phyloP scores from a whole-genome alignment of 2,797 vertebrate species.

The Macroramphosus scolopax region DNA sequence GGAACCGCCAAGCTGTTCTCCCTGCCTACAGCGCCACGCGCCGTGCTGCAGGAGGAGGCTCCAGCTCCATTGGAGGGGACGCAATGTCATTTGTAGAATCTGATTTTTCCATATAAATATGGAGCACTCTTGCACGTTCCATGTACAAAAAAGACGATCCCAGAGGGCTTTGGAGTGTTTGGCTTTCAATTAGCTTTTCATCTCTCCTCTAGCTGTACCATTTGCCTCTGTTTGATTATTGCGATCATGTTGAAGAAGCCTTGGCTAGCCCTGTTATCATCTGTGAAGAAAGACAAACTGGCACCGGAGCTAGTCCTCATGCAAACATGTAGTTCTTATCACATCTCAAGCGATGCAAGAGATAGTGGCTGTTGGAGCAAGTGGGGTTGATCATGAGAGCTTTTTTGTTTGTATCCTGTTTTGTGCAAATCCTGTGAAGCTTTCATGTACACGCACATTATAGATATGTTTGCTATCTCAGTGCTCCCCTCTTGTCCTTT shows the following conservation, averaged over 20 bases:
- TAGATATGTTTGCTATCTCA: not conserved
- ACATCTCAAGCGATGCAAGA: slow-evolving; percentile 20
- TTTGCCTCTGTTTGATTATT: slow-evolving; percentile 54
- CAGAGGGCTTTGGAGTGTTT: slow-evolving; percentile 58
- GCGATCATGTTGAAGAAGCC: slow-evolving; percentile 26
- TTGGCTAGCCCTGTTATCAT: slow-evolving; percentile 32
- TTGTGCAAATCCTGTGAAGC: no score
- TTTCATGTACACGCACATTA: not conserved
- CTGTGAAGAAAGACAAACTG: slow-evolving; percentile 19
- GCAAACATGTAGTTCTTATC: slow-evolving; percentile 24
- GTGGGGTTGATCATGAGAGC: not conserved
- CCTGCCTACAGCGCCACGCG: slow-evolving; percentile 67
- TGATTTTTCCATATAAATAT: slow-evolving; percentile 62
- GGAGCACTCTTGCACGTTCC: slow-evolving; percentile 60
- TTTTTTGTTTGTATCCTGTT: no score
- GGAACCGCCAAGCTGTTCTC: slow-evolving; percentile 80
- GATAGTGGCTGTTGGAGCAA: not conserved
- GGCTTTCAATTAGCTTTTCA: slow-evolving; percentile 72
- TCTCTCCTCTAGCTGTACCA: slow-evolving; percentile 33
- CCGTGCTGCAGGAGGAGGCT: slow-evolving; percentile 69
- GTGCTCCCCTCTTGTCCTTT: slow-evolving; percentile 22
- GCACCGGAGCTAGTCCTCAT: slow-evolving; percentile 11
- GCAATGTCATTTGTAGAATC: slow-evolving; percentile 69
- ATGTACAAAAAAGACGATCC: slow-evolving; percentile 44
- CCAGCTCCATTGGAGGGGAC: slow-evolving; percentile 62